A percentile compares a stretch with the other conserved stretches of the same genome.
phyloP scores from a whole-genome alignment of 2,888 invertebrate genomes.

The Macaria liturata region DNA sequence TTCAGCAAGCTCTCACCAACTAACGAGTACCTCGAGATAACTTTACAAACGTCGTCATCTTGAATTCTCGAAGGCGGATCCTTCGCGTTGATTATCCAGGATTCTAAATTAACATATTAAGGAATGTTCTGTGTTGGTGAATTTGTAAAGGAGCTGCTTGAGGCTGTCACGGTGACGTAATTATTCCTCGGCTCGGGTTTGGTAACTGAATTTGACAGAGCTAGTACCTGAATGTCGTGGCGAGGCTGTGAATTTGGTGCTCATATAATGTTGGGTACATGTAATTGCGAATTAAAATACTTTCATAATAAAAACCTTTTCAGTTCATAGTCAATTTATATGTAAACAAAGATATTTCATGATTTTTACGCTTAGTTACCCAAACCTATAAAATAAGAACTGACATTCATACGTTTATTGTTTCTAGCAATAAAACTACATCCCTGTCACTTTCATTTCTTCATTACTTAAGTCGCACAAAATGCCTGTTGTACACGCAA shows the following conservation, averaged over 20 bases:
- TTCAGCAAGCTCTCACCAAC: constrained; percentile 69
- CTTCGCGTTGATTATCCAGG: constrained; percentile 74
- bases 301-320: too few species aligned
- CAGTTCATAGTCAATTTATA: too few species aligned
- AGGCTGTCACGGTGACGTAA: constrained; percentile 19
- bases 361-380: not conserved
- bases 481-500: constrained; percentile 24
- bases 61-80: constrained; percentile 71
- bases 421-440: constrained; percentile 1
- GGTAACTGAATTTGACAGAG: constrained; percentile 13
- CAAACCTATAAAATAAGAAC: not conserved
- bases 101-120: constrained; percentile 76
- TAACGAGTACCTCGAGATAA: constrained; percentile 79
- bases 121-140: constrained; percentile 44
- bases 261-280: too few species aligned
- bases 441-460: constrained; percentile 26
- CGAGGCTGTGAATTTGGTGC: too few species aligned
- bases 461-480: constrained; percentile 30
- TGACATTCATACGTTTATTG: constrained; percentile 12
- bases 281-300: too few species aligned
- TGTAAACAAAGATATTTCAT: too few species aligned
- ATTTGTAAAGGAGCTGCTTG: constrained; percentile 25
- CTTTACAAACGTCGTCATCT: constrained; percentile 77
- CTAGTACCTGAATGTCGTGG: constrained; percentile 1
- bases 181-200: constrained; percentile 14